phyloP scores from a whole-genome alignment of 2,888 invertebrate genomes.

The Ochlodes sylvanus region DNA sequence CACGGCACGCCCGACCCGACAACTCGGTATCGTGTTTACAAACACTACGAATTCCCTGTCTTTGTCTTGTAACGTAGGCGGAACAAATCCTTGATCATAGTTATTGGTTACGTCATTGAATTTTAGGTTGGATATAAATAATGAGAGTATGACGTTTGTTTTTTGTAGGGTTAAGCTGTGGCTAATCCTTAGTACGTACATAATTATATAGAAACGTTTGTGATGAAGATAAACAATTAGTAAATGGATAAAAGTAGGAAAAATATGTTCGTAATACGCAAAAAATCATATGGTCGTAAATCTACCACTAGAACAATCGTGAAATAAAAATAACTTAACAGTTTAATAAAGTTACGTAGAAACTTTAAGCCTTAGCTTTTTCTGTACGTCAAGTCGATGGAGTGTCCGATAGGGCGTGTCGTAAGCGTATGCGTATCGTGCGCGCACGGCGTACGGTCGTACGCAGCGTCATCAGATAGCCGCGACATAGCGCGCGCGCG shows the following conservation, averaged over 20 bases:
- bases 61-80: constrained; percentile 19
- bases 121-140: not conserved
- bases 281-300: too few relatives aligned
- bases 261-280: too few relatives aligned
- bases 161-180: too few relatives aligned
- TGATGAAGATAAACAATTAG: too few relatives aligned
- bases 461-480: constrained; percentile 69
- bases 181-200: too few relatives aligned
- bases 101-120: not conserved
- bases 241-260: too few relatives aligned
- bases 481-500: constrained; percentile 49
- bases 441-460: constrained; percentile 45
- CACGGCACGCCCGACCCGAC: constrained; percentile 24
- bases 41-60: constrained; percentile 27
- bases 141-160: not conserved
- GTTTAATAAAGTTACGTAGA: too few relatives aligned
- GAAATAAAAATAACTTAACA: too few relatives aligned
- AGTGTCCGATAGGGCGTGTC: constrained; percentile 43
- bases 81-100: constrained; percentile 10
- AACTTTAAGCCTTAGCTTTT: not conserved
- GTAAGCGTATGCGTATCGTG: constrained; percentile 55
- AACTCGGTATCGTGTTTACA: constrained; percentile 33
- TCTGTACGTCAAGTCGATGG: constrained; percentile 46
- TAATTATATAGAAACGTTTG: too few relatives aligned
- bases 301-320: too few relatives aligned